Evolutionary conservation across 92 coral and sea anemone genomes (phyloP).

Genomic region (Chrysogorgia sp.): DNA sequence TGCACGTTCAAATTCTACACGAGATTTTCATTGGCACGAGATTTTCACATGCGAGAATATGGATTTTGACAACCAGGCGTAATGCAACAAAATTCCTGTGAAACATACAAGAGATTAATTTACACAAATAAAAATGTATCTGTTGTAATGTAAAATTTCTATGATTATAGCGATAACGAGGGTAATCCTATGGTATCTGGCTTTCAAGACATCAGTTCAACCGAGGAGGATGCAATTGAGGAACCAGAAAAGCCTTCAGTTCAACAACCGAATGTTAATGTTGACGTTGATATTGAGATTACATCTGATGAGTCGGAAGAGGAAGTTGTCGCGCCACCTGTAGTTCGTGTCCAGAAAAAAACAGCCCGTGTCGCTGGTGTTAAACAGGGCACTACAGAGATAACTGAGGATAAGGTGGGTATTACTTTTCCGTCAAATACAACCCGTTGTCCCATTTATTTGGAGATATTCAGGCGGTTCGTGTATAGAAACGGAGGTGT

Average conservation of each 20-base stretch:
- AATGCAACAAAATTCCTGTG: too few species aligned
- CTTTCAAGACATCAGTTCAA: slow-evolving; percentile 88
- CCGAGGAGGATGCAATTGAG: slow-evolving; percentile 55
- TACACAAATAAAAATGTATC: too few species aligned
- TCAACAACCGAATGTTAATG: slow-evolving; percentile 24
- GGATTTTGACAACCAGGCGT: too few species aligned
- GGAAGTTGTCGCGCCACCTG: slow-evolving; percentile 50
- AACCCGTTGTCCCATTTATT: too few species aligned
- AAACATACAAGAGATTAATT: too few species aligned
- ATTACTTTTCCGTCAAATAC: slow-evolving; percentile 14
- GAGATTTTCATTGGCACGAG: too few species aligned
- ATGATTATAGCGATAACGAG: slow-evolving; percentile 59
- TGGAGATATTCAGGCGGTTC: too few species aligned
- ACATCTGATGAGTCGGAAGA: slow-evolving; percentile 72
- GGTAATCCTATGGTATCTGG: slow-evolving; percentile 96
- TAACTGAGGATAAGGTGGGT: not conserved
- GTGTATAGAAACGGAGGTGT: too few species aligned
- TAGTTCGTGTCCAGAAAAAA: not conserved
- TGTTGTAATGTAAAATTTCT: not conserved
- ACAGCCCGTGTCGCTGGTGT: slow-evolving; percentile 20
- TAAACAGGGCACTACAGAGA: not conserved
- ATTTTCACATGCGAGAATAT: too few species aligned
- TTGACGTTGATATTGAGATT: slow-evolving; percentile 62
- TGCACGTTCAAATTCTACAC: too few species aligned
- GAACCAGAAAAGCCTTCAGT: slow-evolving; percentile 7